Percentiles rank a stretch among this genome's conserved stretches.
Evolutionary conservation across 2,888 invertebrate genomes (phyloP).

Genomic region (Iphiclides podalirius): DNA sequence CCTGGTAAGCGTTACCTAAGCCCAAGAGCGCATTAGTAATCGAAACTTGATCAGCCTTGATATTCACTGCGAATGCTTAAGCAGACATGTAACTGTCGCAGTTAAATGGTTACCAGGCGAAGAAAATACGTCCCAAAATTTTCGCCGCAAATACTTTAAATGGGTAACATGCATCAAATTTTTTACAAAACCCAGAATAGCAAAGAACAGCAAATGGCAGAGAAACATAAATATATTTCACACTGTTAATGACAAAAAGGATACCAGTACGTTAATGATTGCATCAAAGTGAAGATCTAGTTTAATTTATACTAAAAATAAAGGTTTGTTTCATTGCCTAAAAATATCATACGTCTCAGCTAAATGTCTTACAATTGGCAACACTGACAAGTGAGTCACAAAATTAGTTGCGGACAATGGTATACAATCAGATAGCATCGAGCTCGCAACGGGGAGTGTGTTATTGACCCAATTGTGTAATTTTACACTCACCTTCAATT

Average conservation of each 20-base stretch:
- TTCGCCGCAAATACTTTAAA: not conserved
- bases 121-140: constrained; percentile 15
- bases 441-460: constrained; percentile 31
- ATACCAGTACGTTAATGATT: too few relatives aligned
- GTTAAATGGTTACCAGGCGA: constrained; percentile 27
- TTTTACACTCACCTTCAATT: constrained; percentile 37
- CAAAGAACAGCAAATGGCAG: too few relatives aligned
- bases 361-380: constrained; percentile 9
- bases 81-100: constrained; percentile 56
- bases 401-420: constrained; percentile 13
- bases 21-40: constrained; percentile 49
- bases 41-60: constrained; percentile 55
- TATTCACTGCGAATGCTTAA: constrained; percentile 60
- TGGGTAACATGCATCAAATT: too few relatives aligned
- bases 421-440: constrained; percentile 41
- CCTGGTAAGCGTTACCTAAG: constrained; percentile 15
- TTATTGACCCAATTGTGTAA: constrained; percentile 70
- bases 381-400: constrained; percentile 26
- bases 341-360: not conserved
- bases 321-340: not conserved
- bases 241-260: too few relatives aligned
- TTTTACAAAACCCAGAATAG: too few relatives aligned
- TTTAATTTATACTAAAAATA: not conserved
- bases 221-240: too few relatives aligned
- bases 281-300: not conserved